Percentiles rank a stretch among this genome's conserved stretches.
phyloP scores from a whole-genome alignment of 1,140 invertebrate genomes.

The Palaemon carinicauda region DNA sequence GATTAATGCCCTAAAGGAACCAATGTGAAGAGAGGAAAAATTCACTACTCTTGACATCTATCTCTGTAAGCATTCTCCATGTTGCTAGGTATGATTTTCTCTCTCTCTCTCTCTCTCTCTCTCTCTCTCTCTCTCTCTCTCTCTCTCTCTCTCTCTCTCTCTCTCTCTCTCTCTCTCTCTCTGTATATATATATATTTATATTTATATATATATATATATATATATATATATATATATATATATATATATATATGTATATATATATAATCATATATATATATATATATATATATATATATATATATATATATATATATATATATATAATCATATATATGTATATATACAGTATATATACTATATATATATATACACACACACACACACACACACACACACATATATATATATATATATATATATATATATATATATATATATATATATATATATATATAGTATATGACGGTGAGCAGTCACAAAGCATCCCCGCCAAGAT shows the following conservation, averaged over 20 bases:
- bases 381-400: too few species aligned
- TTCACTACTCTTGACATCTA: too few species aligned
- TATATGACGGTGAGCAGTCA: too few species aligned
- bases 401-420: too few species aligned
- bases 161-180: too few species aligned
- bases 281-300: slow-evolving; percentile 2
- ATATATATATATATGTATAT: not conserved
- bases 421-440: too few species aligned
- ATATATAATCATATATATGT: not conserved
- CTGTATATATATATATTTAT: not conserved
- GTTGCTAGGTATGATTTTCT: not conserved
- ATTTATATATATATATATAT: not conserved
- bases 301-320: slow-evolving; percentile 2
- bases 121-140: too few species aligned
- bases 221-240: not conserved
- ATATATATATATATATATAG: too few species aligned
- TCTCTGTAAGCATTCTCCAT: not conserved
- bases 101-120: not conserved
- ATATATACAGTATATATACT: not conserved
- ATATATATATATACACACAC: not conserved
- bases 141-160: too few species aligned
- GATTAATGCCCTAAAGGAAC: too few species aligned
- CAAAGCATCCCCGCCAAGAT: too few species aligned
- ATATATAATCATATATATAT: not conserved
- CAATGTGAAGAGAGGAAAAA: too few species aligned